These are phyloP conservation scores for Cecidostiba fungosa DNA, from an alignment of 2,888 invertebrate species.

Conservation along the genomic window DNA sequence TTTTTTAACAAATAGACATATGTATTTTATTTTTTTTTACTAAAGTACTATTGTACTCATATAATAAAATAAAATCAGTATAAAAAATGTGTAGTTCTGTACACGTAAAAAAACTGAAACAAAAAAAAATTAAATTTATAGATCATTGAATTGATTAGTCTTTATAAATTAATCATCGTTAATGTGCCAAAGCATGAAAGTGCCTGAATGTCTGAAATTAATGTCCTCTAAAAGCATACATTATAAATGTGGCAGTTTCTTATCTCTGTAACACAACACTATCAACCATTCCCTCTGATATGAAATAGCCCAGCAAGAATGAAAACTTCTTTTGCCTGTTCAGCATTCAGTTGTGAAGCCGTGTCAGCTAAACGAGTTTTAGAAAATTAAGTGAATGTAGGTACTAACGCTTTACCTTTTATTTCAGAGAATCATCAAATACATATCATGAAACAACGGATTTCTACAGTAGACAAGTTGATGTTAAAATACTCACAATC, in stretches of 20 bases:
- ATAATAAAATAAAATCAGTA: neutral
- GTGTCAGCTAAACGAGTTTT: constrained; percentile 24
- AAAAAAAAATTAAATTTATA: neutral
- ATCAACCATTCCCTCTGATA: constrained; percentile 55
- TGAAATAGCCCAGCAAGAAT: constrained; percentile 38
- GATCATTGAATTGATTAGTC: neutral
- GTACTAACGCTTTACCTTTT: constrained; percentile 2
- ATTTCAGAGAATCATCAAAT: constrained; percentile 47
- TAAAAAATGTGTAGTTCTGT: neutral
- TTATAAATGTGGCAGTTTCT: constrained; percentile 44
- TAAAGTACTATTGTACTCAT: neutral
- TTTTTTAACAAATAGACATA: neutral
- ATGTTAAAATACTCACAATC: neutral
- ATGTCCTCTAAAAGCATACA: neutral
- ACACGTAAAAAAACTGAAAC: neutral
- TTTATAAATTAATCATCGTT: neutral
- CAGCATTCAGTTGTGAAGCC: constrained; percentile 36
- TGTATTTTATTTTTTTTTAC: too few species aligned
- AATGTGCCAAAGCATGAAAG: constrained; percentile 7
- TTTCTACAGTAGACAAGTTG: neutral
- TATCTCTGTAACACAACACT: constrained; percentile 53
- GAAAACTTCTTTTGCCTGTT: constrained; percentile 47
- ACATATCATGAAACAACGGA: constrained; percentile 41
- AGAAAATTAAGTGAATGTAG: neutral
- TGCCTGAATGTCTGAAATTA: neutral